Percentiles rank a stretch among this genome's conserved stretches.
phyloP scores from a whole-genome alignment of 2,888 invertebrate genomes.

The Pyrocoelia pectoralis region DNA sequence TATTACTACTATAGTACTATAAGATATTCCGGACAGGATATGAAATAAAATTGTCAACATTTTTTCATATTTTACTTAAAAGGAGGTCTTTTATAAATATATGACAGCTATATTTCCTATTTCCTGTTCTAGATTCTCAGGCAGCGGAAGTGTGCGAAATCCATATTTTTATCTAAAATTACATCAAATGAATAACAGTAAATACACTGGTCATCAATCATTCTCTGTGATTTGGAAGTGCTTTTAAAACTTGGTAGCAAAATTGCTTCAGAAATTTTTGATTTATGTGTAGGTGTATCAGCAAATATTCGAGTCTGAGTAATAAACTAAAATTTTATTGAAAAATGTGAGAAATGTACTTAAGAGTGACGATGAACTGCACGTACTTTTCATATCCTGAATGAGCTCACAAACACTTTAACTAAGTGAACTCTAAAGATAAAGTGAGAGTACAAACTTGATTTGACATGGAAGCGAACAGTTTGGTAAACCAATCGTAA shows the following conservation, averaged over 20 bases:
- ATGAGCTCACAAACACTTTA: no score
- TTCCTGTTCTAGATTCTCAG: constrained; percentile 31
- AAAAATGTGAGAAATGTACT: no score
- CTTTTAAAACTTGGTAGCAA: not conserved
- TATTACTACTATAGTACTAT: no score
- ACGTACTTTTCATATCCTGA: no score
- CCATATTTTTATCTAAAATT: constrained; percentile 32
- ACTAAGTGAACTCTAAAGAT: no score
- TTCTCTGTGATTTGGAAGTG: constrained; percentile 18
- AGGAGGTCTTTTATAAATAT: constrained; percentile 10
- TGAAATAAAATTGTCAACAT: not conserved
- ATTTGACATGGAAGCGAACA: no score
- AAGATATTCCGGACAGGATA: not conserved
- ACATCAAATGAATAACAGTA: constrained; percentile 29
- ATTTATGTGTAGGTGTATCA: not conserved
- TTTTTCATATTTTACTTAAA: constrained; percentile 6
- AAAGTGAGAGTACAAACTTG: no score
- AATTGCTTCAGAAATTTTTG: not conserved
- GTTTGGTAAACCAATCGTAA: no score
- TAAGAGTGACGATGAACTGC: no score
- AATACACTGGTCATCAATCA: constrained; percentile 29
- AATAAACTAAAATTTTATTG: no score
- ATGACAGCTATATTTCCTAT: constrained; percentile 27
- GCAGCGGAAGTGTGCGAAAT: constrained; percentile 28
- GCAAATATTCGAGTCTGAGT: not conserved